Evolutionary conservation across 2,888 invertebrate genomes (phyloP).

Genomic region (Andrena bucephala): DNA sequence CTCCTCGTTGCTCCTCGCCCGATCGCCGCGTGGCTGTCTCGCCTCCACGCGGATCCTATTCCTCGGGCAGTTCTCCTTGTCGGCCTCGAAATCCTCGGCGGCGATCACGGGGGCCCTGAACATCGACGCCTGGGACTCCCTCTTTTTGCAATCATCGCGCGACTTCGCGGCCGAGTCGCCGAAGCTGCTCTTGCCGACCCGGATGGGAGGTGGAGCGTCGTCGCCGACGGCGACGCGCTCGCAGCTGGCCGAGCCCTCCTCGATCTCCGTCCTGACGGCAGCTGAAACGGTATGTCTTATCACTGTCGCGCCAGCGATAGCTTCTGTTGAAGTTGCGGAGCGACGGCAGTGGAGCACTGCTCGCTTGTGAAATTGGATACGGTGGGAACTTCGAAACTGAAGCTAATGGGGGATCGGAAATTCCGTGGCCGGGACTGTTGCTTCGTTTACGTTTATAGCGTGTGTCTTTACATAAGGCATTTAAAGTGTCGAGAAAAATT

Average conservation of each 20-base stretch:
- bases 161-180: slow-evolving; percentile 10
- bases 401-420: no score
- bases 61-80: slow-evolving; percentile 59
- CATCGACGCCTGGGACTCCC: neutral
- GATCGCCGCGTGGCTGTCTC: slow-evolving; percentile 61
- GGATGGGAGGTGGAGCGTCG: neutral
- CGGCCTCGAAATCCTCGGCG: slow-evolving; percentile 37
- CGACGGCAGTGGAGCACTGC: no score
- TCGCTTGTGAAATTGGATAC: no score
- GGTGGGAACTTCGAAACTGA: no score
- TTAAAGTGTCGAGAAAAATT: no score
- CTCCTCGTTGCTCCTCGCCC: slow-evolving; percentile 57
- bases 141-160: slow-evolving; percentile 16
- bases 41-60: slow-evolving; percentile 73
- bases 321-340: neutral
- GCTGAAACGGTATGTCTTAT: slow-evolving; percentile 21
- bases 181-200: neutral
- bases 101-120: slow-evolving; percentile 31
- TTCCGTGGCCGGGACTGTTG: no score
- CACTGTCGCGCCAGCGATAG: neutral
- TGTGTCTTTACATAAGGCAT: no score
- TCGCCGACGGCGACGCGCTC: slow-evolving; percentile 1
- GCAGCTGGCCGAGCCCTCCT: neutral
- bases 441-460: no score
- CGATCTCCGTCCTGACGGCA: slow-evolving; percentile 30